These are phyloP conservation scores for Pseudoatta argentina DNA, from an alignment of 1,140 invertebrate species.

Conservation along the genomic window DNA sequence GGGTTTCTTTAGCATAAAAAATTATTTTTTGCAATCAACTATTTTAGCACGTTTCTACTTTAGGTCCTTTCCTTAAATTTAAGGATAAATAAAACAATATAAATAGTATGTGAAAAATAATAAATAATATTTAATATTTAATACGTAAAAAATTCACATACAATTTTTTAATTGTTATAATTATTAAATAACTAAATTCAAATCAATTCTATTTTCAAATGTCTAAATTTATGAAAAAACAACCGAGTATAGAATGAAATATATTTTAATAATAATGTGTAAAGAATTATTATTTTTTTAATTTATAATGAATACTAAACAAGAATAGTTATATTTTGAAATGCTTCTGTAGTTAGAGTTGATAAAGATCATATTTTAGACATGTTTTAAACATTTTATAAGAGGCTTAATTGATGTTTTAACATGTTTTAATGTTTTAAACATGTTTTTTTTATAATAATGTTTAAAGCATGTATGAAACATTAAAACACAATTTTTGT, in stretches of 20 bases:
- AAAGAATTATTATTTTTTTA: background rate
- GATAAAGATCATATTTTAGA: too few relatives aligned
- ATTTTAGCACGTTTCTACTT: too few relatives aligned
- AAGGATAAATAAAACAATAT: background rate
- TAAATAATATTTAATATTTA: background rate
- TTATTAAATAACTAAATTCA: background rate
- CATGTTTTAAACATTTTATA: too few relatives aligned
- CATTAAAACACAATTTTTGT: too few relatives aligned
- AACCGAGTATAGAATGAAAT: background rate
- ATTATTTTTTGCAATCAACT: too few relatives aligned
- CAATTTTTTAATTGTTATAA: background rate
- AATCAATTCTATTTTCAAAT: background rate
- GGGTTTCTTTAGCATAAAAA: too few relatives aligned
- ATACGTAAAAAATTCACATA: background rate
- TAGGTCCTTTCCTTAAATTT: background rate
- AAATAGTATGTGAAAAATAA: background rate
- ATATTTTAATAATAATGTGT: background rate
- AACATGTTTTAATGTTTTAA: too few relatives aligned
- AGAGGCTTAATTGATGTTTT: too few relatives aligned
- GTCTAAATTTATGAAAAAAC: background rate
- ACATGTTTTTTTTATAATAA: too few relatives aligned
- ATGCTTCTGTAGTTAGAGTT: background rate
- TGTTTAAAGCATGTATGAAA: too few relatives aligned
- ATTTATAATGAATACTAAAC: background rate
- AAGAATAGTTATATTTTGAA: constrained; percentile 3